Conservation (phyloP, 2,113 vertebrate species). For the Sebastes schlegelii region DNA sequence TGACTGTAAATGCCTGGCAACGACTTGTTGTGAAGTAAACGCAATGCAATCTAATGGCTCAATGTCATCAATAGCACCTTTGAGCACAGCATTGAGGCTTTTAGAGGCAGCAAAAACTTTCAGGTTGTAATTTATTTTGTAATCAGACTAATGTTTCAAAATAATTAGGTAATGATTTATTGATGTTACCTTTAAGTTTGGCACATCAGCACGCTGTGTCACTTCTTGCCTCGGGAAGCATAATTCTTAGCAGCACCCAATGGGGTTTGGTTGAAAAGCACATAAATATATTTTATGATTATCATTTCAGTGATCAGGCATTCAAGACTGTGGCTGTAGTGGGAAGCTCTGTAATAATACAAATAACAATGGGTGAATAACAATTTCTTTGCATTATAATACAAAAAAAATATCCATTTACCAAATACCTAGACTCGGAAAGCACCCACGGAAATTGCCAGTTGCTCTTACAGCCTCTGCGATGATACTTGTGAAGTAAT, state of each 20-base stretch:
- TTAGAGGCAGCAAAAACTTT: too few relatives aligned
- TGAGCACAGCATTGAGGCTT: too few relatives aligned
- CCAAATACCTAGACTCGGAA: background rate
- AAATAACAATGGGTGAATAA: background rate
- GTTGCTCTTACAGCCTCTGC: background rate
- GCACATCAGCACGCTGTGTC: conserved; percentile 22
- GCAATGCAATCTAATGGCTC: too few relatives aligned
- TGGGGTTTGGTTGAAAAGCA: conserved; percentile 1
- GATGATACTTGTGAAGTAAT: conserved; percentile 21
- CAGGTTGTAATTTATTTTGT: conserved; percentile 12
- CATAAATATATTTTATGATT: background rate
- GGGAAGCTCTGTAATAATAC: background rate
- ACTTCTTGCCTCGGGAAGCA: conserved; percentile 5
- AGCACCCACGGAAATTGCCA: background rate
- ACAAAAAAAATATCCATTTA: background rate
- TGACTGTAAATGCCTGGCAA: too few relatives aligned
- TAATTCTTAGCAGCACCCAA: background rate
- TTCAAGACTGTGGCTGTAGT: background rate
- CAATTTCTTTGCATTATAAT: background rate
- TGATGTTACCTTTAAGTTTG: conserved; percentile 41
- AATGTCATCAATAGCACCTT: too few relatives aligned
- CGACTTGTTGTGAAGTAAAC: too few relatives aligned
- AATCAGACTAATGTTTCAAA: conserved; percentile 43
- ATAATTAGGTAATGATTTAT: conserved; percentile 55
- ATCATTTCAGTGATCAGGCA: conserved; percentile 16